Conservation (phyloP, 2,888 invertebrate genomes). For the Stramonita haemastoma region DNA sequence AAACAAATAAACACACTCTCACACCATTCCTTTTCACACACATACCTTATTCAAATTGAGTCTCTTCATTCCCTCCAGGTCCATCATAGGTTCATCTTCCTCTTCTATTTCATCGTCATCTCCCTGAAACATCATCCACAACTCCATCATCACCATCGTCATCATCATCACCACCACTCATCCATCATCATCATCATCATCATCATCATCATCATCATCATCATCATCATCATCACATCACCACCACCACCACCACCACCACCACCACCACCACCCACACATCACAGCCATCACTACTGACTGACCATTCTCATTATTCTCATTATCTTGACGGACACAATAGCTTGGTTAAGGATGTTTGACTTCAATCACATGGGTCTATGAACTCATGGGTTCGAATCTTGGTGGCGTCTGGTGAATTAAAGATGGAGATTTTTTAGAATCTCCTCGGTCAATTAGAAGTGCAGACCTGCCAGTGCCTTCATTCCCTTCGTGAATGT, state of each 20-base stretch:
- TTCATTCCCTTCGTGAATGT: too few relatives aligned
- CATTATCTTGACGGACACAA: not conserved
- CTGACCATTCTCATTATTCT: not conserved
- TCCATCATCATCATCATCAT: not conserved
- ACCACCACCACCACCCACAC: not conserved
- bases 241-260: not conserved
- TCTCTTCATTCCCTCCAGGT: conserved; percentile 81
- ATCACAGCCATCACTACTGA: not conserved
- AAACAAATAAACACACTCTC: not conserved
- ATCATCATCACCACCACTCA: not conserved
- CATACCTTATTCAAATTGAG: conserved; percentile 58
- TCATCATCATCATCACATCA: not conserved
- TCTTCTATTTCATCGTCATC: conserved; percentile 82
- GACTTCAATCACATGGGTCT: too few relatives aligned
- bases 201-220: not conserved
- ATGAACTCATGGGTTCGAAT: too few relatives aligned
- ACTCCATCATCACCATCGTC: not conserved
- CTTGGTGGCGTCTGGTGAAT: too few relatives aligned
- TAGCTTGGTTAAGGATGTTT: too few relatives aligned
- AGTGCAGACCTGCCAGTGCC: too few relatives aligned
- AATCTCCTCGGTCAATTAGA: too few relatives aligned
- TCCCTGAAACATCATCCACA: conserved; percentile 44
- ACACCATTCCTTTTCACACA: not conserved
- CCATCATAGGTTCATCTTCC: conserved; percentile 82
- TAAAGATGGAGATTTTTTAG: too few relatives aligned